These are phyloP conservation scores for Parnassius mnemosyne DNA, from an alignment of 2,888 invertebrate species.

Conservation along the genomic window DNA sequence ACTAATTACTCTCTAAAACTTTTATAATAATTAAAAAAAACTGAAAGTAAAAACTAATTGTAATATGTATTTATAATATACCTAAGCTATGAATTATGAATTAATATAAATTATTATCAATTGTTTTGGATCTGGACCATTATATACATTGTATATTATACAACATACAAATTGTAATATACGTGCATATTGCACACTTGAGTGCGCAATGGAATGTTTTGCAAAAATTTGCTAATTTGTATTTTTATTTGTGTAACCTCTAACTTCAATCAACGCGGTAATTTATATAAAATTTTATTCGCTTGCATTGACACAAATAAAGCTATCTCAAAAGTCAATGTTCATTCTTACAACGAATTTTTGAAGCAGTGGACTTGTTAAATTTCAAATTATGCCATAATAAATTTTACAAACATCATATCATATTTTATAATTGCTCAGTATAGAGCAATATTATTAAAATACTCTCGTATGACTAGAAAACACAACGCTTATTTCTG, in stretches of 20 bases:
- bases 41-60: too few species aligned
- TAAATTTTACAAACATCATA: constrained; percentile 22
- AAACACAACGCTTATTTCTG: constrained; percentile 38
- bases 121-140: too few species aligned
- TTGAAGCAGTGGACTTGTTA: constrained; percentile 8
- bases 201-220: too few species aligned
- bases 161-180: too few species aligned
- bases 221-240: not conserved
- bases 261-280: constrained; percentile 16
- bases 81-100: too few species aligned
- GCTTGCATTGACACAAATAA: constrained; percentile 14
- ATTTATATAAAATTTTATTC: constrained; percentile 21
- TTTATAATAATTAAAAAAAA: too few species aligned
- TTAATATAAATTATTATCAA: too few species aligned
- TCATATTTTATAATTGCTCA: constrained; percentile 24
- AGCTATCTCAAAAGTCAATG: constrained; percentile 17
- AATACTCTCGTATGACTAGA: constrained; percentile 31
- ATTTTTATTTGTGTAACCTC: constrained; percentile 10
- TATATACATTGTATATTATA: too few species aligned
- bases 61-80: too few species aligned
- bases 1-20: too few species aligned
- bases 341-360: constrained; percentile 2
- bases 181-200: too few species aligned
- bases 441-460: constrained; percentile 24
- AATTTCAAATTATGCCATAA: constrained; percentile 10